phyloP scores from a whole-genome alignment of 1,140 invertebrate genomes.

The Sinella curviseta region DNA sequence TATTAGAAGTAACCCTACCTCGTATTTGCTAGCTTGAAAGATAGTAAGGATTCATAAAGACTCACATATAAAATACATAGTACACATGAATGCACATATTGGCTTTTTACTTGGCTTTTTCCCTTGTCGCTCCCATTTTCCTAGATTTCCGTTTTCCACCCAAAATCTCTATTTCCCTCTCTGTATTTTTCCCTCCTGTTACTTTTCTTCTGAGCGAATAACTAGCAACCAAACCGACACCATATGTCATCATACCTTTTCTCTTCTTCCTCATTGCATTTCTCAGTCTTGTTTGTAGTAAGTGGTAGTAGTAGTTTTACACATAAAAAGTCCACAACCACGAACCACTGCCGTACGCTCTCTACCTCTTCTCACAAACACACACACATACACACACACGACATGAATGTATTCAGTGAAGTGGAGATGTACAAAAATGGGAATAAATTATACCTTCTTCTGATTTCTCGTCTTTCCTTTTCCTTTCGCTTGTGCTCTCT shows the following conservation, averaged over 20 bases:
- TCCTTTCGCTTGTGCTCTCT: neutral
- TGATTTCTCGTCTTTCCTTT: constrained; percentile 1
- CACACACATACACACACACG: neutral
- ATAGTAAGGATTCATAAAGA: no score
- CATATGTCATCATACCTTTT: constrained; percentile 12
- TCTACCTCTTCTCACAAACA: no score
- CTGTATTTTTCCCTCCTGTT: no score
- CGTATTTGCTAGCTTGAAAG: no score
- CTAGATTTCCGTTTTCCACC: neutral
- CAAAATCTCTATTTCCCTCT: neutral
- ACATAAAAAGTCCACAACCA: neutral
- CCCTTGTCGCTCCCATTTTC: neutral
- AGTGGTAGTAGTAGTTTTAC: no score
- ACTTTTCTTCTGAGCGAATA: neutral
- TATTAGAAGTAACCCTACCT: no score
- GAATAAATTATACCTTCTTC: constrained; percentile 18
- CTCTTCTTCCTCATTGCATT: no score
- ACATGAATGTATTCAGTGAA: neutral
- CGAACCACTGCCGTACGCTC: no score
- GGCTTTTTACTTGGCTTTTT: neutral
- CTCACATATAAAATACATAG: no score
- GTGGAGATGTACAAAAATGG: neutral
- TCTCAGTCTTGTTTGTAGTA: no score
- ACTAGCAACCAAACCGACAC: neutral
- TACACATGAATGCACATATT: no score